Conservation (phyloP, 2,113 vertebrate genomes). For the Pimephales promelas region DNA sequence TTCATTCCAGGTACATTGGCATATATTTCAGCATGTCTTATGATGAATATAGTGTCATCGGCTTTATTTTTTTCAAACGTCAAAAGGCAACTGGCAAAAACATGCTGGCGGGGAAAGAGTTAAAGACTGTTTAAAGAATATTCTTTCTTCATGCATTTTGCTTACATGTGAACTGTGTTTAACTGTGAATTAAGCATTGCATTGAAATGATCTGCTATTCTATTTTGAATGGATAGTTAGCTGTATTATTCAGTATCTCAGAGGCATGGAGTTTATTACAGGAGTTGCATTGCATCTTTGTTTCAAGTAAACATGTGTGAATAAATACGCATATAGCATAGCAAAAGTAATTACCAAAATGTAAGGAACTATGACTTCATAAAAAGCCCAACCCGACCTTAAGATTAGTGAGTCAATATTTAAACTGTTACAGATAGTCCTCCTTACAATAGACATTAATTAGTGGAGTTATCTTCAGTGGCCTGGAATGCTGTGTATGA, state of each 20-base stretch:
- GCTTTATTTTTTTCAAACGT: no score
- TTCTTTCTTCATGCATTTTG: no score
- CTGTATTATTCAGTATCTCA: background rate
- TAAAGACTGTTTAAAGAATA: no score
- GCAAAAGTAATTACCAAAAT: background rate
- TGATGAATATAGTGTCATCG: no score
- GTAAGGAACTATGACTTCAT: background rate
- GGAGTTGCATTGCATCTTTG: background rate
- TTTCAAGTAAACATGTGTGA: background rate
- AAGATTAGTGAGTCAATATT: background rate
- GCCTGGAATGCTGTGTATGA: background rate
- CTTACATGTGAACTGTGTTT: background rate
- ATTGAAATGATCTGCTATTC: background rate
- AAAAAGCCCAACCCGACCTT: slow-evolving; percentile 11
- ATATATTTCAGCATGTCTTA: no score
- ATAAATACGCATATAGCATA: background rate
- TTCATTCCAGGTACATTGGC: no score
- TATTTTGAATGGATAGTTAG: background rate
- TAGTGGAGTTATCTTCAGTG: background rate
- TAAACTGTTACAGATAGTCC: background rate
- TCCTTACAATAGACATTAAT: slow-evolving; percentile 10
- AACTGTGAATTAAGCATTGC: background rate
- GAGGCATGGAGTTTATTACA: background rate
- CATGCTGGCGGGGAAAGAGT: no score
- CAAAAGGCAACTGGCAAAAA: no score